Percentiles rank a stretch among this genome's conserved stretches.
Evolutionary conservation across 1,140 invertebrate genomes (phyloP).

Genomic region (Tetramorium parvispinum): DNA sequence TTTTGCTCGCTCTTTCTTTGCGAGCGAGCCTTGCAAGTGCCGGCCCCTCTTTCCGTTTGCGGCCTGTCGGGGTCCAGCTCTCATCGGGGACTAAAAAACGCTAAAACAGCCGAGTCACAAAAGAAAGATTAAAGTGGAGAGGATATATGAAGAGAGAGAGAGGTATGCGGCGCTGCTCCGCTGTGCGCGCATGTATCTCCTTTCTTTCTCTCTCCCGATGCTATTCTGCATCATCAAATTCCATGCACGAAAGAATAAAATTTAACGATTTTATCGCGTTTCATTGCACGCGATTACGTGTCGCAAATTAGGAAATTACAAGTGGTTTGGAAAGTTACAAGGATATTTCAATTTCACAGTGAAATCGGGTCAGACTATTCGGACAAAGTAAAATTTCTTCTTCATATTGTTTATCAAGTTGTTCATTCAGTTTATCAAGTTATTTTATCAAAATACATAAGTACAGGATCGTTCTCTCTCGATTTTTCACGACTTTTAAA

Average conservation of each 20-base stretch:
- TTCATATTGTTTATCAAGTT: not conserved
- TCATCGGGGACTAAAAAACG: conserved; percentile 82
- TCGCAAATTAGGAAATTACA: conserved; percentile 12
- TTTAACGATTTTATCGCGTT: conserved; percentile 32
- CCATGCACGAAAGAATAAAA: not conserved
- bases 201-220: not conserved
- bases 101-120: conserved; percentile 85
- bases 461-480: not conserved
- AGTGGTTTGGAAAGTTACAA: not conserved
- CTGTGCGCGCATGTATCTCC: conserved; percentile 36
- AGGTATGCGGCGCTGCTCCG: conserved; percentile 68
- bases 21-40: conserved; percentile 38
- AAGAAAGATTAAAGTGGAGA: conserved; percentile 81
- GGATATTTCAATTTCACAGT: not conserved
- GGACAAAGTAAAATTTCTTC: not conserved
- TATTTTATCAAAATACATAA: not conserved
- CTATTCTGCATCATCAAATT: conserved; percentile 19
- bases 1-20: not conserved
- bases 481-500: not conserved
- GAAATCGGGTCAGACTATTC: not conserved
- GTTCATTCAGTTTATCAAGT: not conserved
- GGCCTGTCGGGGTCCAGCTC: conserved; percentile 67
- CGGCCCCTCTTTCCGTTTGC: conserved; percentile 58
- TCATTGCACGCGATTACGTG: not conserved
- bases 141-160: conserved; percentile 65